Conservation (phyloP, 2,113 vertebrate genomes). For the Antechinus stuartii region DNA sequence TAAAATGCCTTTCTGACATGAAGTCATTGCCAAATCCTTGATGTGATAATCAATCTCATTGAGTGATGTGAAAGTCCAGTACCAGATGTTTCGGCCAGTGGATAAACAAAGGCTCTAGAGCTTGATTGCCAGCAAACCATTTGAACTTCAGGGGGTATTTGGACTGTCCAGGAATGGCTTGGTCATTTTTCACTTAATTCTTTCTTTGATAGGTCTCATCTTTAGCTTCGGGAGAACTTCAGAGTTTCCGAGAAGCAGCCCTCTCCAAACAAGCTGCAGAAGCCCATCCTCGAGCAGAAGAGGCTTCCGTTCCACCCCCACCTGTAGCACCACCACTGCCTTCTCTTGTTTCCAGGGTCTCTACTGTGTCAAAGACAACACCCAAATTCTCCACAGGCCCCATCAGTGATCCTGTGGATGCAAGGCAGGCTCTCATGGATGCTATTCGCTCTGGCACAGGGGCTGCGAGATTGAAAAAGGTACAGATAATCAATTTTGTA, state of each 20-base stretch:
- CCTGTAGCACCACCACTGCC: conserved; percentile 68
- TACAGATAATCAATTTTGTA: conserved; percentile 65
- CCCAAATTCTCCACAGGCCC: conserved; percentile 55
- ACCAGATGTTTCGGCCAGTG: conserved; percentile 70
- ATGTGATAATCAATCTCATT: conserved; percentile 57
- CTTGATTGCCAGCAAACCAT: conserved; percentile 49
- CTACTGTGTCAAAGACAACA: conserved; percentile 46
- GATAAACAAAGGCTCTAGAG: conserved; percentile 38
- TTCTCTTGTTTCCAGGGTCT: conserved; percentile 54
- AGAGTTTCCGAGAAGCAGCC: conserved; percentile 72
- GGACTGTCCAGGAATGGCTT: conserved; percentile 47
- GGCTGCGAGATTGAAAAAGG: conserved; percentile 93
- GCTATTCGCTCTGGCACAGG: conserved; percentile 94
- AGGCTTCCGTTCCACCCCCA: conserved; percentile 52
- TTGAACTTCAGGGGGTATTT: conserved; percentile 27
- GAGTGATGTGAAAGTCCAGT: conserved; percentile 68
- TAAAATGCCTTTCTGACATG: conserved; percentile 70
- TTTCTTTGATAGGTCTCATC: conserved; percentile 87
- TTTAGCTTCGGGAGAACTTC: conserved; percentile 88
- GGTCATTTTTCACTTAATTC: neutral
- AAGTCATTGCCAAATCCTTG: conserved; percentile 64
- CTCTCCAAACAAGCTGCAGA: conserved; percentile 38
- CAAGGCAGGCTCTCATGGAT: conserved; percentile 92
- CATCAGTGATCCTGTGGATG: conserved; percentile 75
- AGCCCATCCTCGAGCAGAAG: conserved; percentile 5